These are phyloP conservation scores for Microtus richardsoni DNA, from an alignment of 2,113 vertebrate genomes.

Conservation along the genomic window DNA sequence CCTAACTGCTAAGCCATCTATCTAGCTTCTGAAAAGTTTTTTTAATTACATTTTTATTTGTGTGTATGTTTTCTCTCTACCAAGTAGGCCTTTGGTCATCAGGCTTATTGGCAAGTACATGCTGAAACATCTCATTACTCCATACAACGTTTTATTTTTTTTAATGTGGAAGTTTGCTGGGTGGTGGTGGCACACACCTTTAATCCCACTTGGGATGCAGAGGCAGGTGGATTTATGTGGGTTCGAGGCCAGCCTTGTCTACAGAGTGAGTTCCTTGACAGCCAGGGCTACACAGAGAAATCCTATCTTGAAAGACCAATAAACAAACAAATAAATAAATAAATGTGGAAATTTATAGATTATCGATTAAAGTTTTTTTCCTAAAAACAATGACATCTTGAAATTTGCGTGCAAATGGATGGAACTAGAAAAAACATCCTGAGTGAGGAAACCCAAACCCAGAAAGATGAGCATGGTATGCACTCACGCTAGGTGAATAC, in stretches of 20 bases:
- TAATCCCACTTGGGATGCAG: neutral
- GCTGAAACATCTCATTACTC: neutral
- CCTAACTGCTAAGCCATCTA: neutral
- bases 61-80: neutral
- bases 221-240: neutral
- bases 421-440: too few relatives aligned
- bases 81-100: too few relatives aligned
- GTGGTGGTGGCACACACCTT: neutral
- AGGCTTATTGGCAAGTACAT: neutral
- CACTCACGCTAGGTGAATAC: too few relatives aligned
- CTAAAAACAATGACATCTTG: too few relatives aligned
- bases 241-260: neutral
- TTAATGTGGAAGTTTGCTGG: neutral
- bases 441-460: too few relatives aligned
- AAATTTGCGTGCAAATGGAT: too few relatives aligned
- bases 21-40: neutral
- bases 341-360: neutral
- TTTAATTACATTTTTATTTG: neutral
- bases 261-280: neutral
- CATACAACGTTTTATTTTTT: neutral
- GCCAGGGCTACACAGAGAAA: neutral
- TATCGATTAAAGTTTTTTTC: neutral
- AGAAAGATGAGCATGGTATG: too few relatives aligned
- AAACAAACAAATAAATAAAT: neutral
- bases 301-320: neutral